A percentile compares a stretch with the other conserved stretches of the same genome.
Evolutionary conservation across 2,797 vertebrate genomes (phyloP).

Genomic region (Hapalemur alaotrensis): DNA sequence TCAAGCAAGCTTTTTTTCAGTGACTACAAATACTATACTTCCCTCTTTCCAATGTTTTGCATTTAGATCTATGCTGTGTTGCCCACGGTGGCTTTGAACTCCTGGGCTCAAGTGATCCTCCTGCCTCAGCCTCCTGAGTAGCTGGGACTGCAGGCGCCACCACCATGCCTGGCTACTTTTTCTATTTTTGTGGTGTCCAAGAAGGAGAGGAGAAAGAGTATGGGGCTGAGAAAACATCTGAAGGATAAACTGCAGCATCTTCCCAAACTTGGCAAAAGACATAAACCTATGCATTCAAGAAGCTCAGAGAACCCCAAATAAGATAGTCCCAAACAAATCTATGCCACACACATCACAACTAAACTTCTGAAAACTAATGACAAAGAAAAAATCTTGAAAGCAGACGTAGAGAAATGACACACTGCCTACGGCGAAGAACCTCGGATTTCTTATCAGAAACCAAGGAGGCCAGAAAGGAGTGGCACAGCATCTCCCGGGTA

Average conservation of each 20-base stretch:
- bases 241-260: not conserved
- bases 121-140: not conserved
- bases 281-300: not conserved
- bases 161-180: not conserved
- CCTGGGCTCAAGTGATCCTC: not conserved
- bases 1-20: not conserved
- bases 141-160: not conserved
- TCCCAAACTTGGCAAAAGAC: not conserved
- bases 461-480: no score
- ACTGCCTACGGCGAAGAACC: accelerated
- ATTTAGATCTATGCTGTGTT: not conserved
- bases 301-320: not conserved
- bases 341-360: no score
- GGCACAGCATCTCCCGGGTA: no score
- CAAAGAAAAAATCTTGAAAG: not conserved
- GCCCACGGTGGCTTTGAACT: not conserved
- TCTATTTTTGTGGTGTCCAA: not conserved
- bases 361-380: not conserved
- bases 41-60: not conserved
- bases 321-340: not conserved
- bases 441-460: not conserved
- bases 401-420: not conserved
- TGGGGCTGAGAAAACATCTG: not conserved
- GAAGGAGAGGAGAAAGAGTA: not conserved
- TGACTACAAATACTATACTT: not conserved